Evolutionary conservation across 2,888 invertebrate species (phyloP).

Genomic region (Lithophane semibrunnea): DNA sequence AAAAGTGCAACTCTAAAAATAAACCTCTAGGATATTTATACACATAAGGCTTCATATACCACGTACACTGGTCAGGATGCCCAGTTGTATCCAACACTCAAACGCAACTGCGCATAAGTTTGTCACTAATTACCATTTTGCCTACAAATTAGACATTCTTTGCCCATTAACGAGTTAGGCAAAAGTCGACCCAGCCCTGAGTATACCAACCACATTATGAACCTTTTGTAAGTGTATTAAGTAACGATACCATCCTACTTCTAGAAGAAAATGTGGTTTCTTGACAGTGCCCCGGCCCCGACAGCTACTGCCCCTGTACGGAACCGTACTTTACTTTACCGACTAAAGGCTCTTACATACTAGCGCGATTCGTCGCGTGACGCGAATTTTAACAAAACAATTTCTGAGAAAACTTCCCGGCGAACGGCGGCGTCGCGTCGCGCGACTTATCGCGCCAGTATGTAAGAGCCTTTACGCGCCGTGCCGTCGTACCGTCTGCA

Average conservation of each 20-base stretch:
- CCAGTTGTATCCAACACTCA: not conserved
- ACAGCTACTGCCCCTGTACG: not conserved
- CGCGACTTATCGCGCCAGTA: no score
- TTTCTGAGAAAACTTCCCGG: no score
- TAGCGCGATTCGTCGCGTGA: no score
- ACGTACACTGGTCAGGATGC: not conserved
- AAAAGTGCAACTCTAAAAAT: not conserved
- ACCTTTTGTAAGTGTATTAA: not conserved
- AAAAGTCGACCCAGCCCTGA: not conserved
- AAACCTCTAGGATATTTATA: not conserved
- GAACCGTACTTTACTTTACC: no score
- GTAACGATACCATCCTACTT: not conserved
- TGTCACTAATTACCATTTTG: not conserved
- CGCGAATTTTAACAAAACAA: no score
- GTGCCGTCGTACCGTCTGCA: no score
- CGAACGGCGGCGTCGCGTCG: no score
- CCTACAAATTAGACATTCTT: conserved; percentile 2
- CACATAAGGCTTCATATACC: not conserved
- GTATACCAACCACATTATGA: not conserved
- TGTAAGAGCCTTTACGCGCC: no score
- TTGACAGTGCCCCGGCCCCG: no score
- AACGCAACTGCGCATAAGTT: not conserved
- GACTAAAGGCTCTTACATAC: no score
- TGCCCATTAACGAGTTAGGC: not conserved
- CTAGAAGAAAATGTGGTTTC: no score